Evolutionary conservation across 1,140 invertebrate genomes (phyloP).

Genomic region (Zaprionus lachaisei): DNA sequence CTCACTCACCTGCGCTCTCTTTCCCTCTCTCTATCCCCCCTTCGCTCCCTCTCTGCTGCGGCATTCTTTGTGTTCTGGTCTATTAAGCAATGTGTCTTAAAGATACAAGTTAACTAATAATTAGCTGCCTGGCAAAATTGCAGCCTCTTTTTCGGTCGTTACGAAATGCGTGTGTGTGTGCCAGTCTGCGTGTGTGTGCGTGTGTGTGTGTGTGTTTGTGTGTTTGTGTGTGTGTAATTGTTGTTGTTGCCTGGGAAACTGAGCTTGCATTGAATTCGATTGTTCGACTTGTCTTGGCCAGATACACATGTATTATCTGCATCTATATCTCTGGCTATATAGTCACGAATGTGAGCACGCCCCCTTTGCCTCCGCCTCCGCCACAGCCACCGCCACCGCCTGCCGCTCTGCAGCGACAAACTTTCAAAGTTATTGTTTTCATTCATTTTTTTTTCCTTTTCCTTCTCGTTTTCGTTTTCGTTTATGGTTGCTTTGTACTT

Average conservation of each 20-base stretch:
- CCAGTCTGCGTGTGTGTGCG: slow-evolving; percentile 21
- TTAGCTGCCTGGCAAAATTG: slow-evolving; percentile 72
- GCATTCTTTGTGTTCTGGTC: slow-evolving; percentile 71
- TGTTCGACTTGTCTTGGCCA: slow-evolving; percentile 45
- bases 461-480: slow-evolving; percentile 46
- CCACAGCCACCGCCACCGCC: no score
- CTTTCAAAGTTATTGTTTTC: slow-evolving; percentile 80
- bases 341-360: slow-evolving; percentile 17
- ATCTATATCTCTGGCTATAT: slow-evolving; percentile 2
- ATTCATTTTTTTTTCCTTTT: slow-evolving; percentile 45
- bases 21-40: not conserved
- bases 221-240: slow-evolving; percentile 43
- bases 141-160: slow-evolving; percentile 55
- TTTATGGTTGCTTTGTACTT: slow-evolving; percentile 80
- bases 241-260: slow-evolving; percentile 60
- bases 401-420: slow-evolving; percentile 27
- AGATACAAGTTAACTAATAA: slow-evolving; percentile 83
- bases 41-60: not conserved
- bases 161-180: slow-evolving; percentile 58
- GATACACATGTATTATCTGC: slow-evolving; percentile 16
- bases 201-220: slow-evolving; percentile 3
- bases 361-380: not conserved
- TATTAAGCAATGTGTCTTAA: slow-evolving; percentile 83
- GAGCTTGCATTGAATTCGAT: slow-evolving; percentile 66
- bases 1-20: not conserved